Conservation (phyloP, 2,797 vertebrate genomes). For the Anableps anableps region DNA sequence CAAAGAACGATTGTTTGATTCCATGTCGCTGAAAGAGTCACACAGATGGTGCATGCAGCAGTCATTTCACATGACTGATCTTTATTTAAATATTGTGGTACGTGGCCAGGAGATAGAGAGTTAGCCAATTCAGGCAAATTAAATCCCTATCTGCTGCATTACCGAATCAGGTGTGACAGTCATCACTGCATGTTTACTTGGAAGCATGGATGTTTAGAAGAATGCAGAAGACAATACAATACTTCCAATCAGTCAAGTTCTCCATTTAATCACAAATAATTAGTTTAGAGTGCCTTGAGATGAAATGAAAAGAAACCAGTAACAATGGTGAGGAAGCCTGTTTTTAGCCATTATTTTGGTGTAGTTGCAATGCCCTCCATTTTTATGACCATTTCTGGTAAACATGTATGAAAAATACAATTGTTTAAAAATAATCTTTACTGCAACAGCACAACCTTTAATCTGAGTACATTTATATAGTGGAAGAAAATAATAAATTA, state of each 20-base stretch:
- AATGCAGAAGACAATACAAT: neutral
- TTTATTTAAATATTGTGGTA: slow-evolving; percentile 39
- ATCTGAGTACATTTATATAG: too few species aligned
- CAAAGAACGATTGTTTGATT: neutral
- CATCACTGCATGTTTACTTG: neutral
- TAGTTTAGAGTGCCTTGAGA: neutral
- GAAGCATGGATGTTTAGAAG: neutral
- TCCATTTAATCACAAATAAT: neutral
- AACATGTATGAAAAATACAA: neutral
- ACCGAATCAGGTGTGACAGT: slow-evolving; percentile 11
- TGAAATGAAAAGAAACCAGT: neutral
- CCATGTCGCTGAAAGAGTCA: neutral
- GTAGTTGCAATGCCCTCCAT: neutral
- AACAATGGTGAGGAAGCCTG: neutral
- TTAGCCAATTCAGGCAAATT: slow-evolving; percentile 33
- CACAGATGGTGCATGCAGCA: neutral
- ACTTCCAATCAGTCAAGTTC: neutral
- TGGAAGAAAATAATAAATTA: too few species aligned
- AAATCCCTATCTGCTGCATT: slow-evolving; percentile 37
- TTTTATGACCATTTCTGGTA: neutral
- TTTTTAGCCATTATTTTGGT: neutral
- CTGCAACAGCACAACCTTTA: too few species aligned
- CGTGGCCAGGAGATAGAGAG: slow-evolving; percentile 6
- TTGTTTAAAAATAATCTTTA: neutral
- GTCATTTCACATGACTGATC: slow-evolving; percentile 40